Evolutionary conservation across 1,140 invertebrate genomes (phyloP).

Genomic region (Epicauta chinensis): DNA sequence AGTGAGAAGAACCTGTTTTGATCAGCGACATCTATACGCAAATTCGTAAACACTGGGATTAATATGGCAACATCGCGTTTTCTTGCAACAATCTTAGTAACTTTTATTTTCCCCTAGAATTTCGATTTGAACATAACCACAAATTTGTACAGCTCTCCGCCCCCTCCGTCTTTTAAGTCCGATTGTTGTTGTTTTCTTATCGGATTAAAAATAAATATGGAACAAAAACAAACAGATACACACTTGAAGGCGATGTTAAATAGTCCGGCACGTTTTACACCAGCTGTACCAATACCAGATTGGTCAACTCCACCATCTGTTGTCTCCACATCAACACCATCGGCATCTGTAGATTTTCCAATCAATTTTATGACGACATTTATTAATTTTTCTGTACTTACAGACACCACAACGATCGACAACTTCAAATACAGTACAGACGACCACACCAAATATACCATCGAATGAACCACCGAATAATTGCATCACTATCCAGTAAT

Average conservation of each 20-base stretch:
- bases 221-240: constrained; percentile 23
- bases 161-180: too few species aligned
- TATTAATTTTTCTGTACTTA: not conserved
- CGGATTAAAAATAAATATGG: constrained; percentile 21
- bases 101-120: too few species aligned
- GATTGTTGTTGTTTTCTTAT: too few species aligned
- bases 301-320: constrained; percentile 25
- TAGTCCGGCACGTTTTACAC: constrained; percentile 33
- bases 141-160: too few species aligned
- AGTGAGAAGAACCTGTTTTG: too few species aligned
- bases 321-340: not conserved
- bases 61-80: too few species aligned
- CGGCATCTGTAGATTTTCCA: not conserved
- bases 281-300: constrained; percentile 38
- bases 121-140: too few species aligned
- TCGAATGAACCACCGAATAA: constrained; percentile 35
- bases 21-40: too few species aligned
- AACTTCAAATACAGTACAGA: constrained; percentile 29
- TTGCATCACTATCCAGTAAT: constrained; percentile 39
- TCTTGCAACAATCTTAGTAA: too few species aligned
- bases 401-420: not conserved
- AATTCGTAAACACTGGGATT: too few species aligned
- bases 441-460: constrained; percentile 30
- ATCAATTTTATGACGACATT: not conserved
- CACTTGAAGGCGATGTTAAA: constrained; percentile 35